phyloP scores from a whole-genome alignment of 2,113 vertebrate species.

The Emydura subglobosa region DNA sequence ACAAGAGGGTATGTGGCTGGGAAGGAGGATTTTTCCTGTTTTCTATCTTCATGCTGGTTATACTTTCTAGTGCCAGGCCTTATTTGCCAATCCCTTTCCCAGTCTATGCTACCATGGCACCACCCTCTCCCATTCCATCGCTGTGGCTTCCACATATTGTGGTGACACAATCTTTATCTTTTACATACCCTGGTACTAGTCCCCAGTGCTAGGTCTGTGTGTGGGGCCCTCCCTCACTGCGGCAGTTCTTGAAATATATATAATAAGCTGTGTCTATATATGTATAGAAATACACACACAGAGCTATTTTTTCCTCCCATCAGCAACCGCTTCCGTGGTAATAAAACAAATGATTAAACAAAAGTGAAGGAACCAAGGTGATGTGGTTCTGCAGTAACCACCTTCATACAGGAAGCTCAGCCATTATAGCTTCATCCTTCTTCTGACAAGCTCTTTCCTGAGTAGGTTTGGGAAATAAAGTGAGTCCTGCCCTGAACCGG shows the following conservation, averaged over 20 bases:
- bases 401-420: not conserved
- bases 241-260: not conserved
- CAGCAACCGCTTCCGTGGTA: not conserved
- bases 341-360: not conserved
- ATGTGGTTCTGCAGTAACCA: fast-evolving
- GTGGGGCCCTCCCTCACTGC: not conserved
- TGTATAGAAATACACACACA: not conserved
- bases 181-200: not conserved
- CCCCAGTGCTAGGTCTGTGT: not conserved
- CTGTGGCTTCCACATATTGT: fast-evolving
- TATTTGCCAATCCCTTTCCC: not conserved
- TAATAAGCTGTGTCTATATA: not conserved
- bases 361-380: not conserved
- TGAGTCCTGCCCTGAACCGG: not conserved
- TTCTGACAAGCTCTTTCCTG: fast-evolving
- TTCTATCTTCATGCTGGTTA: too few relatives aligned
- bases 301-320: not conserved
- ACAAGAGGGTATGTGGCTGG: not conserved
- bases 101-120: not conserved
- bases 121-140: not conserved
- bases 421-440: not conserved
- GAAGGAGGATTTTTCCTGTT: not conserved
- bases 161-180: not conserved
- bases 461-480: not conserved
- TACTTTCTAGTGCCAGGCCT: not conserved